A percentile compares a stretch with the other conserved stretches of the same genome.
Evolutionary conservation across 1,140 invertebrate species (phyloP).

Genomic region (Dinothrombium tinctorium): DNA sequence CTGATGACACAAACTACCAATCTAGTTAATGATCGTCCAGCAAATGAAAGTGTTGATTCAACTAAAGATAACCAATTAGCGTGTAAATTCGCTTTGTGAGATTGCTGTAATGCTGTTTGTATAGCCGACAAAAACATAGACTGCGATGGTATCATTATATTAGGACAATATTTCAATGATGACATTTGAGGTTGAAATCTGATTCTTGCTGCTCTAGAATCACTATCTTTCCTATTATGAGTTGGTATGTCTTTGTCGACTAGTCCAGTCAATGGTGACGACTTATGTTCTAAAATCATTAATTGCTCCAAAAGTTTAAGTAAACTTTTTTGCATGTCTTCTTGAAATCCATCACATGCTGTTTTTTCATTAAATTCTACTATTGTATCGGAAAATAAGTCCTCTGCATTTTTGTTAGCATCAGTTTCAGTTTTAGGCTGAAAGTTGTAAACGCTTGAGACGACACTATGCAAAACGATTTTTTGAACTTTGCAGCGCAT

Average conservation of each 20-base stretch:
- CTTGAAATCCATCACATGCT: slow-evolving; percentile 9
- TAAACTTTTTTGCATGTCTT: slow-evolving; percentile 12
- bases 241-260: slow-evolving; percentile 3
- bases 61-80: slow-evolving; percentile 55
- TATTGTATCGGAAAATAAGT: slow-evolving; percentile 48
- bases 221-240: not conserved
- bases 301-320: slow-evolving; percentile 12
- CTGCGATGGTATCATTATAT: slow-evolving; percentile 44
- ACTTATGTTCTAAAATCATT: slow-evolving; percentile 11
- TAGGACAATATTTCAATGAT: slow-evolving; percentile 11
- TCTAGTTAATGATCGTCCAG: slow-evolving; percentile 43
- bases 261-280: not conserved
- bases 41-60: slow-evolving; percentile 45
- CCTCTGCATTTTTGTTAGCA: not conserved
- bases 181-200: slow-evolving; percentile 10
- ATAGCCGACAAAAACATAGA: slow-evolving; percentile 62
- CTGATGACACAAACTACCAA: slow-evolving; percentile 51
- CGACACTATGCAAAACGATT: slow-evolving; percentile 55
- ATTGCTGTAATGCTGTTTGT: slow-evolving; percentile 40
- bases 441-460: slow-evolving; percentile 45
- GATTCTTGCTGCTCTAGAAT: slow-evolving; percentile 7
- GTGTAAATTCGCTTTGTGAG: slow-evolving; percentile 36
- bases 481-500: slow-evolving; percentile 65
- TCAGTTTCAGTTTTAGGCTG: slow-evolving; percentile 17
- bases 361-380: slow-evolving; percentile 50